Evolutionary conservation across 2,797 vertebrate genomes (phyloP).

Genomic region (Diplodus puntazzo): DNA sequence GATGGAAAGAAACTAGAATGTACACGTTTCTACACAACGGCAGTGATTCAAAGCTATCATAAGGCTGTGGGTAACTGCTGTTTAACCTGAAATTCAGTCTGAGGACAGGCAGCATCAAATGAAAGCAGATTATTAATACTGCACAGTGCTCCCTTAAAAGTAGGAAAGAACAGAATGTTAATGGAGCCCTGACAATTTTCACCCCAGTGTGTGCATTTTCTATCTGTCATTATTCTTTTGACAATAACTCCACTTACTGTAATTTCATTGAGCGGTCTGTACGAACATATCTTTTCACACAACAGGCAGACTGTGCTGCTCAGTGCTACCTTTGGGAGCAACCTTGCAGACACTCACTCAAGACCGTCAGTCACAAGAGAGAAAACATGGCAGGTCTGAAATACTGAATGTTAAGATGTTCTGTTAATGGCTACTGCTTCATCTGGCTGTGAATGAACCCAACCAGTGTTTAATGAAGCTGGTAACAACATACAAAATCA

Average conservation of each 20-base stretch:
- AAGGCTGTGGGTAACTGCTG: constrained; percentile 11
- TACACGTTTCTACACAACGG: constrained; percentile 67
- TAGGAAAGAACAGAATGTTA: constrained; percentile 57
- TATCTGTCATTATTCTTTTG: constrained; percentile 11
- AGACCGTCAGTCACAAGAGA: constrained; percentile 52
- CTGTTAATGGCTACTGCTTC: constrained; percentile 15
- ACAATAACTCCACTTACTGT: constrained; percentile 8
- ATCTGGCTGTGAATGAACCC: constrained; percentile 27
- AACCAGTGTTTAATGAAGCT: constrained; percentile 11
- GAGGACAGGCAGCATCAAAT: constrained; percentile 37
- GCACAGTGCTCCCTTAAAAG: constrained; percentile 47
- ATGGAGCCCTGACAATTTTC: constrained; percentile 31
- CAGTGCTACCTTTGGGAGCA: constrained; percentile 47
- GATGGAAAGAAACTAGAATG: constrained; percentile 80
- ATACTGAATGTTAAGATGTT: constrained; percentile 21
- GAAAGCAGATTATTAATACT: constrained; percentile 60
- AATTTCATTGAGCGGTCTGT: constrained; percentile 12
- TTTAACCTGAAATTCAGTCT: constrained; percentile 24
- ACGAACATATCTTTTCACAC: constrained; percentile 31
- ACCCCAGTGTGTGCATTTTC: constrained; percentile 2
- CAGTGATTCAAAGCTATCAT: constrained; percentile 57
- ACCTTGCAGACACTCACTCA: constrained; percentile 63
- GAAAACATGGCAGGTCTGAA: constrained; percentile 56
- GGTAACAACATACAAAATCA: constrained; percentile 27
- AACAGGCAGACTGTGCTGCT: constrained; percentile 41